Evolutionary conservation across 2,888 invertebrate species (phyloP), one percentile per base, ranked within the genome.

Genomic region (Phytoseiulus persimilis): DNA sequence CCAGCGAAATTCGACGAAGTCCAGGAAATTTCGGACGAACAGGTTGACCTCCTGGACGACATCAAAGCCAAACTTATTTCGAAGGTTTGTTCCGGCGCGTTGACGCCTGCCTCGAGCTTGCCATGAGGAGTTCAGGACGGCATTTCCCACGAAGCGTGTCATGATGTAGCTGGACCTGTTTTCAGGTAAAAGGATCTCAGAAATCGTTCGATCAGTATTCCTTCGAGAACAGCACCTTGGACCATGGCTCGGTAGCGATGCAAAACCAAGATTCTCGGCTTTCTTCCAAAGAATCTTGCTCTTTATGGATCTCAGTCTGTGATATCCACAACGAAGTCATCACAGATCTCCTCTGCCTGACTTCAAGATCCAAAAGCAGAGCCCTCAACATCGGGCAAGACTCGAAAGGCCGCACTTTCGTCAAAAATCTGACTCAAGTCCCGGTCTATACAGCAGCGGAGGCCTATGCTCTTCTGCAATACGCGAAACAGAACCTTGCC

Each of bases 241-340:
- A 39, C 3, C 5, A 9, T 39, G 3, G 5, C 39, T 39, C 9
- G 39, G 39, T 6, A 39, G 39, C 39, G 39, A 39, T 39, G 39
- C 39, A 39, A 39, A 39, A 6, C 39, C 3, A 9, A 39, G 39
- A 39, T 39, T 39, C 39, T 9, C 3, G 39, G 39, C 9, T 9
- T 39, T 39, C 39, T 39, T 6, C 9, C 39, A 9, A 39, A 39
- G 31, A 33, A 28, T 87, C 87, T 6, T 33, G 87, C 32, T 28
- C 28, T 31, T 11, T 96, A 0, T 96, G 97, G 97, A 94, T 98
- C 31, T 96, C 97, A 0, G 97, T 96, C 93, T 95, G 95, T 0
- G 97, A 98, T 93, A 95, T 98, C 84, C 97, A 98, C 92, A 98
- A 98, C 92, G 98, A 98, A 92, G 94, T 94, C 0, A 95, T 97